These are phyloP conservation scores for Meiosimyza decipiens DNA, from an alignment of 2,888 invertebrate species.

Conservation along the genomic window DNA sequence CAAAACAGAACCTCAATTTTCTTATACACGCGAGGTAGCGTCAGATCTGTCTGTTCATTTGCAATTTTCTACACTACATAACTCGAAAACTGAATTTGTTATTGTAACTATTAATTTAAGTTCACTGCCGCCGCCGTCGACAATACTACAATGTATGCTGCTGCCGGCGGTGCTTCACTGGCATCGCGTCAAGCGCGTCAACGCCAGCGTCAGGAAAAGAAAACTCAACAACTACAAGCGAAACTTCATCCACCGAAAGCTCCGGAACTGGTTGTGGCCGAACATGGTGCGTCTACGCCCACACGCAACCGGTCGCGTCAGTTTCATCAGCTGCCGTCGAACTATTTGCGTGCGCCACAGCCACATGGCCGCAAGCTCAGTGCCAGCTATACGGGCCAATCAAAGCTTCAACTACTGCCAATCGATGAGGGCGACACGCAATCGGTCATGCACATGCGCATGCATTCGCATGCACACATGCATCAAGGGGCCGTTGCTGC, in stretches of 20 bases:
- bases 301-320: conserved; percentile 67
- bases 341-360: conserved; percentile 66
- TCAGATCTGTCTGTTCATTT: too few species aligned
- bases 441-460: conserved; percentile 50
- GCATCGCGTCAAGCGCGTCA: conserved; percentile 84
- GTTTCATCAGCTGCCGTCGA: conserved; percentile 70
- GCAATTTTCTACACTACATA: too few species aligned
- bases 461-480: conserved; percentile 54
- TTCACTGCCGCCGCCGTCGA: background rate
- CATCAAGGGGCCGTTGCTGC: conserved; percentile 48
- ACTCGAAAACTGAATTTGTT: too few species aligned
- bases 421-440: conserved; percentile 63
- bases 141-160: conserved; percentile 78
- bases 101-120: conserved; percentile 1
- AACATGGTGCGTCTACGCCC: conserved; percentile 61
- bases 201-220: conserved; percentile 70
- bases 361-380: conserved; percentile 64
- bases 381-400: conserved; percentile 65
- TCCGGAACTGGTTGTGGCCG: conserved; percentile 53
- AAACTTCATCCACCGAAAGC: conserved; percentile 69
- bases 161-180: conserved; percentile 88
- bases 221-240: conserved; percentile 67
- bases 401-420: conserved; percentile 64
- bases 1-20: too few species aligned
- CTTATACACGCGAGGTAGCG: too few species aligned